Base-by-base conservation (phyloP, 2,888 invertebrate species). In the Apamea monoglypha region DNA sequence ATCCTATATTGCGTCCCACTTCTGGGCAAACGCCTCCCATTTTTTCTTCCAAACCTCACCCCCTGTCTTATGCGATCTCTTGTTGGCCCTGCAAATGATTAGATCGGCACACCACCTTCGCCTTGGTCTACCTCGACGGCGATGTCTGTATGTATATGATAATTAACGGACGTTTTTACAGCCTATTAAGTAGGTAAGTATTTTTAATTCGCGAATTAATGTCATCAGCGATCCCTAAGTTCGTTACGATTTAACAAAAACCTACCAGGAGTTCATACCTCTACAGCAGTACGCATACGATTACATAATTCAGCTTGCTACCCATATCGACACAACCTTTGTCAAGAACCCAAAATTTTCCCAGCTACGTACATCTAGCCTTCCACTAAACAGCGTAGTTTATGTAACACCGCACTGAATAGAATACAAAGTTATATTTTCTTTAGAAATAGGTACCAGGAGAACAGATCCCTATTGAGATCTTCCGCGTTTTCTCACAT, bases 401-500 rank as follows among this genome's bases (percentile, higher is more conserved):
- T 88, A 88, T 84, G 77, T 75, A 50, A 64, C 70, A 70, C 61
- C 75, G 66, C 21, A 56, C 81, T 73, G 89, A 78, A 84, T 72
- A 71, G 80, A 89, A 89, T 83, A 87, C 85, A 74, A 82, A 87
- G 77, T 85, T 74, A 88, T 64, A 76, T 83, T 80, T 78, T 72
- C 79, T 87, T 77, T 66, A 75, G 76, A 87, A 85, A 84, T 82
- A 79, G 82, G 67, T 86, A 79, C 64, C 75, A 63, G 68, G 53
- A 81, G 80, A 75, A 71, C 82, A 77, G 86, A 88, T 90, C 85
- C 83, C 89, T 76, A 91, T 90, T 84, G 92, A 89, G 90, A 90
- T 91, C 85, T 90, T 85, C 89, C 88, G 89, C 82, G 76, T 86
- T 68, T 82, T 79, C 75, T 78, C 90, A 89, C 91, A 93, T 94